These are phyloP conservation scores for Chionoecetes opilio DNA, from an alignment of 1,140 invertebrate species.

Conservation along the genomic window DNA sequence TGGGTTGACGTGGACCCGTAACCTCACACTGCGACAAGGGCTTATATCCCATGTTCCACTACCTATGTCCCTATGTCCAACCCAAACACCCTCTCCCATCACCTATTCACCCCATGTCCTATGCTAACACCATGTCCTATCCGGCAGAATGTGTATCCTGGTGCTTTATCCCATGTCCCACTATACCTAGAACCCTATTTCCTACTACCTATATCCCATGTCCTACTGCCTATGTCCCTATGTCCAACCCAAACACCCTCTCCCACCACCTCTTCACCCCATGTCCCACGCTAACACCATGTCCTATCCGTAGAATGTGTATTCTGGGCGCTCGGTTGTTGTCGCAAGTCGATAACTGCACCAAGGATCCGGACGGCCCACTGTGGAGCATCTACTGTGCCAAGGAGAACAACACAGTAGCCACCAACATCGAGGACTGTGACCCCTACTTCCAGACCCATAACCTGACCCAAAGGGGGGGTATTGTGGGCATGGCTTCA, in stretches of 20 bases:
- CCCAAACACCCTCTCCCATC: not conserved
- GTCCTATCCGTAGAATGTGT: constrained; percentile 91
- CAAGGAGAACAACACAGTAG: constrained; percentile 85
- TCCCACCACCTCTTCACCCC: not conserved
- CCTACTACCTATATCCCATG: not conserved
- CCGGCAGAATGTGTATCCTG: constrained; percentile 93
- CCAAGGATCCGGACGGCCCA: constrained; percentile 88
- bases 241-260: not conserved
- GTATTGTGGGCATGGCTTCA: constrained; percentile 91
- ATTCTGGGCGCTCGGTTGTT: constrained; percentile 93
- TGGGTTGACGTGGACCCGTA: too few species aligned
- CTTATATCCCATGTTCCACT: not conserved
- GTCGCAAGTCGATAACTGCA: constrained; percentile 91
- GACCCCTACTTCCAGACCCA: constrained; percentile 90
- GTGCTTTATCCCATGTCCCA: too few species aligned
- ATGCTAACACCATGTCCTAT: constrained; percentile 80
- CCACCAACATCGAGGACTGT: constrained; percentile 85
- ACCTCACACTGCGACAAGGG: too few species aligned
- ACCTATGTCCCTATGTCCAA: not conserved
- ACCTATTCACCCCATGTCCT: not conserved
- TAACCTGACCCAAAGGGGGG: constrained; percentile 86
- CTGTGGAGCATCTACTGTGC: constrained; percentile 89
- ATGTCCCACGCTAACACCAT: constrained; percentile 40
- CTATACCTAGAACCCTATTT: too few species aligned
- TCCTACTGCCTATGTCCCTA: not conserved